Conservation (phyloP, 2,113 vertebrate genomes). For the Caracal caracal region DNA sequence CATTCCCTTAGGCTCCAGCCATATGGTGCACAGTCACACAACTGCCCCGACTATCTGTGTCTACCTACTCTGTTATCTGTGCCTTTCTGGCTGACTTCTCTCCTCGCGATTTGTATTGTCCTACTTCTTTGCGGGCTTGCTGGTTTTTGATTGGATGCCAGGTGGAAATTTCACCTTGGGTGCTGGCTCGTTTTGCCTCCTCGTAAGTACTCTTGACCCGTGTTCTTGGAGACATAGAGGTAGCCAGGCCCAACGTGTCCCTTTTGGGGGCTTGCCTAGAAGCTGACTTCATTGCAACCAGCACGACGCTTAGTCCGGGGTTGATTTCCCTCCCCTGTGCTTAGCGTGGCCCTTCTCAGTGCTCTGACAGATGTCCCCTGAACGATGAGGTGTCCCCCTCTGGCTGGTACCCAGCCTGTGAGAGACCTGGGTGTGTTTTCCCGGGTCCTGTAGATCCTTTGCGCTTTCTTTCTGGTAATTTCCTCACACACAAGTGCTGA, state of each 20-base stretch:
- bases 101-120: background rate
- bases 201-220: background rate
- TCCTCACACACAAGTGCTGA: background rate
- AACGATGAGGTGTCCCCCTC: fast-evolving
- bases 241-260: background rate
- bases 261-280: background rate
- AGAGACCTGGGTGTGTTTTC: background rate
- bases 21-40: fast-evolving
- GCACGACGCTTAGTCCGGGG: fast-evolving
- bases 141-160: background rate
- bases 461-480: background rate
- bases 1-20: background rate
- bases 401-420: background rate
- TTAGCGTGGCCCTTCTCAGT: background rate
- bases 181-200: background rate
- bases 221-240: background rate
- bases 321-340: fast-evolving
- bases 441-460: background rate
- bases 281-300: fast-evolving
- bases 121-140: background rate
- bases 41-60: fast-evolving
- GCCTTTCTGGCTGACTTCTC: background rate
- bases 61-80: background rate
- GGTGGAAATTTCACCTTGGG: background rate
- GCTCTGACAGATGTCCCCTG: fast-evolving